A percentile compares a stretch with the other conserved stretches of the same genome.
phyloP scores from a whole-genome alignment of 2,888 invertebrate genomes.

The Pristionchus entomophagus region DNA sequence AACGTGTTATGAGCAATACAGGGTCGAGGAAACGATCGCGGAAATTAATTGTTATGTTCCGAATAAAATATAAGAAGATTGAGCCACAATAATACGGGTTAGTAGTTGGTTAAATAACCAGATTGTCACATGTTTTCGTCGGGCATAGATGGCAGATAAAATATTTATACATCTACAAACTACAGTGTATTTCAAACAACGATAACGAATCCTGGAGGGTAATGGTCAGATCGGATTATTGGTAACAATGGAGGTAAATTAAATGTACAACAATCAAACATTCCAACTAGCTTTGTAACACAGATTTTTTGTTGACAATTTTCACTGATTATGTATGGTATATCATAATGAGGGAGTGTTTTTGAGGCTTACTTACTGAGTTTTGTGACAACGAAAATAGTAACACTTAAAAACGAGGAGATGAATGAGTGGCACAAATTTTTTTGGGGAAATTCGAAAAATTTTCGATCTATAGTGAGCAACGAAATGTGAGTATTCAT shows the following conservation, averaged over 20 bases:
- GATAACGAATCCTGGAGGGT: slow-evolving; percentile 14
- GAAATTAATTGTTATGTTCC: no score
- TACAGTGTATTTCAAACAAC: background rate
- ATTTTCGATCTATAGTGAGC: slow-evolving; percentile 7
- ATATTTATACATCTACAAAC: background rate
- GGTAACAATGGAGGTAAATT: slow-evolving; percentile 9
- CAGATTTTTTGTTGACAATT: slow-evolving; percentile 25
- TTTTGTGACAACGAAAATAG: background rate
- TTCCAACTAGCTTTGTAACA: background rate
- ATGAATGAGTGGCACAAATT: slow-evolving; percentile 12
- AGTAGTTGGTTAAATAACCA: no score
- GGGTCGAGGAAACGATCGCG: no score
- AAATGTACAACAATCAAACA: slow-evolving; percentile 7
- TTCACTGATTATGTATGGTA: slow-evolving; percentile 19
- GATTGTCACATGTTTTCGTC: background rate
- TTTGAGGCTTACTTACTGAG: background rate
- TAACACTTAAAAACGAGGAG: background rate
- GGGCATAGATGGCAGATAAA: slow-evolving; percentile 20
- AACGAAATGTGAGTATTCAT: background rate
- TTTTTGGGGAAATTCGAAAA: background rate
- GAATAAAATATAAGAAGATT: no score
- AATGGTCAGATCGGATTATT: slow-evolving; percentile 4
- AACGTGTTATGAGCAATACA: no score
- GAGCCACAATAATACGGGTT: no score
- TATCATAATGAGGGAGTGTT: background rate